These are phyloP conservation scores for Jaculus jaculus DNA, from an alignment of 2,113 vertebrate species.

Conservation along the genomic window DNA sequence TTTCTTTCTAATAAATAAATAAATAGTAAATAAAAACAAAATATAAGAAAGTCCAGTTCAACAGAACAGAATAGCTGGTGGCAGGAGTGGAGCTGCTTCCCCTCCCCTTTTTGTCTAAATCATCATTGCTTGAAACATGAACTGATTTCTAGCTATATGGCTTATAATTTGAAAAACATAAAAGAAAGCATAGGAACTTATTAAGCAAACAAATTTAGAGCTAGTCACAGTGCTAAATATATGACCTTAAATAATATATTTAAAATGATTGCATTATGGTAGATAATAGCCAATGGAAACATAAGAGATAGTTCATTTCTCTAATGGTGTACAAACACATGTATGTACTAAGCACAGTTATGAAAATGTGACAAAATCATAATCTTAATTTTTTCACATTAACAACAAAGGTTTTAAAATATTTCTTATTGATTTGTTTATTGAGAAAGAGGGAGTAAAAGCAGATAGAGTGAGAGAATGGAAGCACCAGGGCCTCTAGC, in stretches of 20 bases:
- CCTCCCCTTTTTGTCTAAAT: not conserved
- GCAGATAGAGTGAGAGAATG: too few relatives aligned
- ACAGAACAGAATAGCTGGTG: too few relatives aligned
- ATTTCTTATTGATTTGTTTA: too few relatives aligned
- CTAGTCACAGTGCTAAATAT: not conserved
- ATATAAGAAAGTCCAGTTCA: too few relatives aligned
- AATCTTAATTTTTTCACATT: not conserved
- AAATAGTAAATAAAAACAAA: too few relatives aligned
- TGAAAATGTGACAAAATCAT: conserved; percentile 27
- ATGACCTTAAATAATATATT: not conserved
- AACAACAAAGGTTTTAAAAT: not conserved
- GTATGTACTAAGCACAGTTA: not conserved
- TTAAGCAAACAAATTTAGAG: conserved; percentile 50
- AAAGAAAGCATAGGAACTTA: not conserved
- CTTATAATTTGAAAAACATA: conserved; percentile 53
- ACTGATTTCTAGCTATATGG: conserved; percentile 27
- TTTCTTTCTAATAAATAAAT: too few relatives aligned
- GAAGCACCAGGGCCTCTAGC: too few relatives aligned
- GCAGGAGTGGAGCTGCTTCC: too few relatives aligned
- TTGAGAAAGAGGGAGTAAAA: too few relatives aligned
- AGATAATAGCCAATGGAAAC: not conserved
- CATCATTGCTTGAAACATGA: conserved; percentile 5
- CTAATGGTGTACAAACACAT: not conserved
- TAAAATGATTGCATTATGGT: not conserved
- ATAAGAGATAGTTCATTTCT: not conserved